These are phyloP conservation scores for Drosophila incognita DNA, from an alignment of 2,888 invertebrate species.

Conservation along the genomic window DNA sequence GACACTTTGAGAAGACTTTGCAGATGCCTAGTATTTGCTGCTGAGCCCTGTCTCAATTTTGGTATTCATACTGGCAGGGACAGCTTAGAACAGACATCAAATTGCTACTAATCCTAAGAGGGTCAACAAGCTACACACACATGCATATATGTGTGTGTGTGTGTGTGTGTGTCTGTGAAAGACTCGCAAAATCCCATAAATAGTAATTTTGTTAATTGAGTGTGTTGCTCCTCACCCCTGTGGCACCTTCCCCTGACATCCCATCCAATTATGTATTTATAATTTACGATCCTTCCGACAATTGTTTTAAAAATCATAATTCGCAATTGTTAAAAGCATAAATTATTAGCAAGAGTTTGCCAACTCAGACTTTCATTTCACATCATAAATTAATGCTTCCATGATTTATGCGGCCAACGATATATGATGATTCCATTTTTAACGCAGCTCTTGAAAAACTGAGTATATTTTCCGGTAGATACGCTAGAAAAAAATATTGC, in stretches of 20 bases:
- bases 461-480: conserved; percentile 29
- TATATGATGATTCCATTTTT: conserved; percentile 24
- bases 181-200: conserved; percentile 66
- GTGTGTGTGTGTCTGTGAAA: conserved; percentile 8
- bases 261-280: conserved; percentile 31
- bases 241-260: neutral
- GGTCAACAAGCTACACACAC: conserved; percentile 38
- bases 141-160: conserved; percentile 4
- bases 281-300: conserved; percentile 31
- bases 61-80: conserved; percentile 1
- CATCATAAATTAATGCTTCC: conserved; percentile 42
- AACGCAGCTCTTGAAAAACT: conserved; percentile 1
- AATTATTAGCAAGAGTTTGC: conserved; percentile 43
- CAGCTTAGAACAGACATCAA: conserved; percentile 49
- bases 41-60: neutral
- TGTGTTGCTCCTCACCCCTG: conserved; percentile 24
- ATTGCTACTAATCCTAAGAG: conserved; percentile 66
- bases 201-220: conserved; percentile 77
- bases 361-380: conserved; percentile 29
- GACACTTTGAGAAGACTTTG: conserved; percentile 61
- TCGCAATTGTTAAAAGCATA: conserved; percentile 52
- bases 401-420: conserved; percentile 64
- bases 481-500: conserved; percentile 54
- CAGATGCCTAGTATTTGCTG: conserved; percentile 15
- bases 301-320: conserved; percentile 57